Evolutionary conservation across 2,888 invertebrate species (phyloP).

Genomic region (Ypsolopha sequella): DNA sequence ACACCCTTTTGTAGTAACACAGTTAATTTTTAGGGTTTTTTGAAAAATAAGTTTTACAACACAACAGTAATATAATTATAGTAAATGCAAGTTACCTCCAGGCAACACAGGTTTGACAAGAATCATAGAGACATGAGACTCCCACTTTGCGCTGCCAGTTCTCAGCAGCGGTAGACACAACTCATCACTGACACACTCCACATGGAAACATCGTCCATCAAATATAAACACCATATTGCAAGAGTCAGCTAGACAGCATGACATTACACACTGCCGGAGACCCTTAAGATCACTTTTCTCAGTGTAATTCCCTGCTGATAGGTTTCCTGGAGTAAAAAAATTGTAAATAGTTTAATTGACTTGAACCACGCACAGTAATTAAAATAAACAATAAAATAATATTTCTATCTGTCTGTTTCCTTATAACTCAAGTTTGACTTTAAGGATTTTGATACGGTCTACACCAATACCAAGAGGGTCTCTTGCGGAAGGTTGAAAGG

Average conservation of each 20-base stretch:
- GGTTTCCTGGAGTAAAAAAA: slow-evolving; percentile 44
- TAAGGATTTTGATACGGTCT: background rate
- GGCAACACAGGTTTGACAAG: slow-evolving; percentile 78
- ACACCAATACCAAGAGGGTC: background rate
- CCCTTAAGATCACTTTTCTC: slow-evolving; percentile 63
- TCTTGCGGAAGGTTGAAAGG: background rate
- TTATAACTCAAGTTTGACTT: too few relatives aligned
- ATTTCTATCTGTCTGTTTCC: too few relatives aligned
- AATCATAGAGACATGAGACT: slow-evolving; percentile 79
- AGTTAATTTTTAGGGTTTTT: too few relatives aligned
- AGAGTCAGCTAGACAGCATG: slow-evolving; percentile 74
- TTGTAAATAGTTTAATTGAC: too few relatives aligned
- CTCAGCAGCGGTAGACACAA: slow-evolving; percentile 77
- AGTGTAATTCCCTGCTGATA: slow-evolving; percentile 73
- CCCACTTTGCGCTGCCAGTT: slow-evolving; percentile 56
- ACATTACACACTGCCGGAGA: slow-evolving; percentile 74
- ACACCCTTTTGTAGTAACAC: too few relatives aligned
- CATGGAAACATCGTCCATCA: slow-evolving; percentile 82
- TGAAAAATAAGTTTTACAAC: background rate
- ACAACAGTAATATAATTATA: slow-evolving; percentile 3
- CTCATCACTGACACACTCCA: slow-evolving; percentile 78
- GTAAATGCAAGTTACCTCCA: slow-evolving; percentile 2
- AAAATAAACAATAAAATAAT: too few relatives aligned
- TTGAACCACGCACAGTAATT: too few relatives aligned
- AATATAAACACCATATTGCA: slow-evolving; percentile 87